Percentiles rank a stretch among this genome's conserved stretches.
Conservation (phyloP, 1,140 invertebrate species). For the Helicoverpa armigera region DNA sequence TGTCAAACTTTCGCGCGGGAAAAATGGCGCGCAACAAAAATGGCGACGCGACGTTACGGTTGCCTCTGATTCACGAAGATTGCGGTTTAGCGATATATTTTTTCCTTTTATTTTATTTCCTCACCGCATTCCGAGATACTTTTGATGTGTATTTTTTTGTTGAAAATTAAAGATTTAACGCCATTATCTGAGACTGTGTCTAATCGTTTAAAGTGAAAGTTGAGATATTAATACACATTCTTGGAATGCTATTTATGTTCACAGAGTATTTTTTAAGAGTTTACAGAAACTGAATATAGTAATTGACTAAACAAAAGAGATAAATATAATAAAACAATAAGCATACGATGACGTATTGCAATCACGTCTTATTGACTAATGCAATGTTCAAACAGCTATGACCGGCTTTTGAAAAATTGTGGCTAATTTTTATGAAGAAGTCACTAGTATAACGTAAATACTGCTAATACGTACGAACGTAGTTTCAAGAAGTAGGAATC, state of each 20-base stretch:
- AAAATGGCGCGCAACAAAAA: conserved; percentile 60
- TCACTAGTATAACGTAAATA: too few species aligned
- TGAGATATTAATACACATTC: conserved; percentile 2
- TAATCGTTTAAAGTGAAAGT: conserved; percentile 21
- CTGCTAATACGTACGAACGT: too few species aligned
- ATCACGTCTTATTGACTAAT: background rate
- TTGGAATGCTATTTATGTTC: background rate
- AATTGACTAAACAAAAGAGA: too few species aligned
- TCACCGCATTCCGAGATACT: conserved; percentile 12
- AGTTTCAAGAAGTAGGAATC: background rate
- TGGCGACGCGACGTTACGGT: conserved; percentile 51
- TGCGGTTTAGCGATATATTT: conserved; percentile 27
- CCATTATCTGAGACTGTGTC: conserved; percentile 1
- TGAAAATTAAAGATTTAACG: conserved; percentile 17
- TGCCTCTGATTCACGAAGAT: conserved; percentile 53
- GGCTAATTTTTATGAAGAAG: too few species aligned
- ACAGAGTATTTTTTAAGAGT: background rate
- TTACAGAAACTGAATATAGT: background rate
- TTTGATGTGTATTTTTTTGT: conserved; percentile 15
- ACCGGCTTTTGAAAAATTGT: too few species aligned
- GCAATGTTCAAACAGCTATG: background rate
- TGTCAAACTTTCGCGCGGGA: conserved; percentile 77
- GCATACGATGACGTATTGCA: background rate
- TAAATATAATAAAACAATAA: too few species aligned
- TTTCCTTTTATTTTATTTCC: conserved; percentile 27